Conservation (phyloP, 2,797 vertebrate genomes). For the Eidolon dupreanum region DNA sequence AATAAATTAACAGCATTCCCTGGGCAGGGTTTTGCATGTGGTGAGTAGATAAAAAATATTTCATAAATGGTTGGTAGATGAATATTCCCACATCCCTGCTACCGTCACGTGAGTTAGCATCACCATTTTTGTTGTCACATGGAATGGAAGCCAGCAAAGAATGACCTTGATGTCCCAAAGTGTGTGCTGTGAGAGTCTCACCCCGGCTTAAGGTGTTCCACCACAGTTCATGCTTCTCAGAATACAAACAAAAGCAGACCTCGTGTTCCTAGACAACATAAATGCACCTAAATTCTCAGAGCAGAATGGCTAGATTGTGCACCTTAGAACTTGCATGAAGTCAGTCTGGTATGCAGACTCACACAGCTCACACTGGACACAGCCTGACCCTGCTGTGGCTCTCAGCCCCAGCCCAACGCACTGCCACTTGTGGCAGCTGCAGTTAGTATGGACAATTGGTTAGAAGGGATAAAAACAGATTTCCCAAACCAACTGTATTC, state of each 20-base stretch:
- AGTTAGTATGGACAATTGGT: slow-evolving; percentile 77
- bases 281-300: not conserved
- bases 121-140: not conserved
- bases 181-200: not conserved
- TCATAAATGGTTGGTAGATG: not conserved
- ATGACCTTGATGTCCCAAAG: not conserved
- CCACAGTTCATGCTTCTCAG: not conserved
- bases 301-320: not conserved
- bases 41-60: not conserved
- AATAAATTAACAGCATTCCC: not conserved
- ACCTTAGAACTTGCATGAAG: not conserved
- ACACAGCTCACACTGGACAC: accelerated
- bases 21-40: not conserved
- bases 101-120: not conserved
- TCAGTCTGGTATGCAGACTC: not conserved
- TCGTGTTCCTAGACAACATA: not conserved
- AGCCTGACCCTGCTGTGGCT: not conserved
- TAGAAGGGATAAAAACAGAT: slow-evolving; percentile 83
- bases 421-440: slow-evolving; percentile 77
- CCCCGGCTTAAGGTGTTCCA: not conserved
- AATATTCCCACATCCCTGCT: not conserved
- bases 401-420: no score
- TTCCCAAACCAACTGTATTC: slow-evolving; percentile 85
- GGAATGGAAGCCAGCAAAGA: not conserved
- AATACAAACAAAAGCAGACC: not conserved